Evolutionary conservation across 2,113 vertebrate genomes (phyloP).

Genomic region (Hippocampus barbouri): DNA sequence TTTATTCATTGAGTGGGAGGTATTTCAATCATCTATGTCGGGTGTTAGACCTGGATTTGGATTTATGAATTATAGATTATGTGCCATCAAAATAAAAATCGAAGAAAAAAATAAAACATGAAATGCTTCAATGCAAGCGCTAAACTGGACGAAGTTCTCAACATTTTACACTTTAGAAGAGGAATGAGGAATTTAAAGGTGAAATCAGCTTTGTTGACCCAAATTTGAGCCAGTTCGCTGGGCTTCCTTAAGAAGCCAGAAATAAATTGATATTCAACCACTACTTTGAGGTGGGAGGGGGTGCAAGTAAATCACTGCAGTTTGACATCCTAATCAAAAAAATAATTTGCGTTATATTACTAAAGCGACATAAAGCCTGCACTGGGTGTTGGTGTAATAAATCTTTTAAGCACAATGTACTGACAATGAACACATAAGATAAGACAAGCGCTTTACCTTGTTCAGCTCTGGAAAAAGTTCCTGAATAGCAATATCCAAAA

Average conservation of each 20-base stretch:
- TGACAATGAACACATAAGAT: background rate
- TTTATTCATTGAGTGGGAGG: background rate
- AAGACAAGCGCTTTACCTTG: conserved; percentile 75
- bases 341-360: background rate
- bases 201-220: too few relatives aligned
- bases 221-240: too few relatives aligned
- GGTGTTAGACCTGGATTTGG: background rate
- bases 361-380: background rate
- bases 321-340: background rate
- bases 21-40: background rate
- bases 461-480: conserved; percentile 92
- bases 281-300: background rate
- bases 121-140: too few relatives aligned
- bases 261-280: background rate
- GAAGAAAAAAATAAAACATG: too few relatives aligned
- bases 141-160: too few relatives aligned
- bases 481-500: conserved; percentile 88
- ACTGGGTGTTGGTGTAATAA: background rate
- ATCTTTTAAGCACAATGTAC: background rate
- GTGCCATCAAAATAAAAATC: too few relatives aligned
- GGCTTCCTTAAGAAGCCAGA: too few relatives aligned
- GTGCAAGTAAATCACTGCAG: background rate
- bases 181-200: too few relatives aligned
- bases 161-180: too few relatives aligned
- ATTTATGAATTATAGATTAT: background rate